Evolutionary conservation across 1,140 invertebrate genomes (phyloP), one percentile per base, ranked within the genome.

Genomic region (Eurosta solidaginis): DNA sequence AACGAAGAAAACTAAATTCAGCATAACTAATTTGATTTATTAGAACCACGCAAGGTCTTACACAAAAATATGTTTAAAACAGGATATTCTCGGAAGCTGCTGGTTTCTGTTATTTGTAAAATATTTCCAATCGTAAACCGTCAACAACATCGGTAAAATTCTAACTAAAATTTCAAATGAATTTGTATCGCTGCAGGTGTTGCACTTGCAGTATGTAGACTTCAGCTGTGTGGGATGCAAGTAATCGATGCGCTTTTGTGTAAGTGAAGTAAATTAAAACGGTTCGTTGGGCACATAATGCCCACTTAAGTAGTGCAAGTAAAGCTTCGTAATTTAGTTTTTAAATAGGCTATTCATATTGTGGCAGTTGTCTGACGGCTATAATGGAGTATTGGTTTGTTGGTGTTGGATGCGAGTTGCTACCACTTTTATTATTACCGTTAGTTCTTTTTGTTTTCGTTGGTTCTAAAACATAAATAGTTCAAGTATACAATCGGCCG

Each of bases 161-260:
- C 33, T 68, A 68, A 68, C 59, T 68, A 20, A 68, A 68, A 29
- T 20, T 68, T 7, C 3, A 40, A 40, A 12, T 20, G 59, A 1
- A 47, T 47, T 9, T 7, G n/a, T n/a, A n/a, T n/a, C n/a, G 42
- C 73, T 36, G 42, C 25, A 44, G 68, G 68, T 44, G 68, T 74
- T 42, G 33, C 29, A 20, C n/a, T 17, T 36, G 33, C 33, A 40
- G 59, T 68, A n/a, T 17, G 33, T 29, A 17, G 40, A 7, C 33
- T 68, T 29, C 27, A 10, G 14, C 54, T 20, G n/a, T 12, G 29
- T 5, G 6, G 9, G 29, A 36, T 1, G 54, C 54, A 17, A 1
- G 54, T n/a, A 17, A 63, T 63, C 54, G n/a, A 63, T 33, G 54
- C 54, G 54, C 54, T 63, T 63, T 63, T 63, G 54, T 63, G 22